These are phyloP conservation scores for Mustela lutreola DNA, from an alignment of 2,113 vertebrate species.

Conservation along the genomic window DNA sequence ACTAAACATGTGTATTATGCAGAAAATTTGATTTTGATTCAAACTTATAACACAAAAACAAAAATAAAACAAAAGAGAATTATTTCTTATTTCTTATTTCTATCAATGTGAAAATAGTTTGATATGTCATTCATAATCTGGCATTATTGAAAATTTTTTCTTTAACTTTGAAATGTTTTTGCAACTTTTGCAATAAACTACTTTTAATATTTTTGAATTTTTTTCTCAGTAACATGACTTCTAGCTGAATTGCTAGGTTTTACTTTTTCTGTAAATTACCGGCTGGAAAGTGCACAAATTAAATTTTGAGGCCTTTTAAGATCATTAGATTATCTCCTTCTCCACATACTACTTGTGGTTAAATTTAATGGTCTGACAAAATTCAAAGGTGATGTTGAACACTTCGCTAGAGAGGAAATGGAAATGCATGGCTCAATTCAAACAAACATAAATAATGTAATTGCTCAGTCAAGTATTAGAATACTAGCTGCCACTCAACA, in stretches of 20 bases:
- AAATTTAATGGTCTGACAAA: conserved; percentile 36
- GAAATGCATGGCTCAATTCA: neutral
- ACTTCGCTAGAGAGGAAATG: conserved; percentile 23
- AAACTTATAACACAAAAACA: neutral
- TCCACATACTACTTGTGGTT: neutral
- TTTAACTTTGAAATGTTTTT: neutral
- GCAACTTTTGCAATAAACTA: neutral
- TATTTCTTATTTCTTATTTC: neutral
- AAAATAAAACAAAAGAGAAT: neutral
- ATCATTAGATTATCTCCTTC: neutral
- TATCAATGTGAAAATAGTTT: neutral
- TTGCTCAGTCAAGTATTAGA: neutral
- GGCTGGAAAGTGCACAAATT: neutral
- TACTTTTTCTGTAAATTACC: neutral
- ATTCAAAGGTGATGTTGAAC: neutral
- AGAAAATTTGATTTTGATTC: neutral
- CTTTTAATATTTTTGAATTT: neutral
- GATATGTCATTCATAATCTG: neutral
- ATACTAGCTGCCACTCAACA: neutral
- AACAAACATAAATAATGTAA: conserved; percentile 15
- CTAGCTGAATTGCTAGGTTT: neutral
- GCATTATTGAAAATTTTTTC: neutral
- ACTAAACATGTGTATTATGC: neutral
- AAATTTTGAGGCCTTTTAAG: neutral
- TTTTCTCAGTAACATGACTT: neutral